phyloP scores from a whole-genome alignment of 1,140 invertebrate species.

The Druon quercuslanigerum region DNA sequence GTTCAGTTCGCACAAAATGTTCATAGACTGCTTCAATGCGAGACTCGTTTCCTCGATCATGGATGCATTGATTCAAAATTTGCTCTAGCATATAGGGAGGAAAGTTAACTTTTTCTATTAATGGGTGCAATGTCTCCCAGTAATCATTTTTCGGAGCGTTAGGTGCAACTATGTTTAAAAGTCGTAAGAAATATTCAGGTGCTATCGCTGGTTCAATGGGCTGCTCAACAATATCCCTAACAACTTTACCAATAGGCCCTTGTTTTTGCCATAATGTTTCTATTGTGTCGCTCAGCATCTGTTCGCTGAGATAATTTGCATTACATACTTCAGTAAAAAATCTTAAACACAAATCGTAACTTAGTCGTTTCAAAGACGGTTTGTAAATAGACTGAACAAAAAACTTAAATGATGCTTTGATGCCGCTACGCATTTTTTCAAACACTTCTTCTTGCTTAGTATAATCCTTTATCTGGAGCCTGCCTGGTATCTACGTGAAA shows the following conservation, averaged over 20 bases:
- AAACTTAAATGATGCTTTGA: neutral
- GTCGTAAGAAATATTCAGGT: neutral
- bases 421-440: neutral
- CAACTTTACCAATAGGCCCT: neutral
- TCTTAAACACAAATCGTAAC: neutral
- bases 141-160: neutral
- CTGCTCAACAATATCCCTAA: neutral
- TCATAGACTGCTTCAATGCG: neutral
- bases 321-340: neutral
- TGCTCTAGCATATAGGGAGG: neutral
- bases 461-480: no score
- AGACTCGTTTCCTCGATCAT: neutral
- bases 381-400: neutral
- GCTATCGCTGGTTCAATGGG: neutral
- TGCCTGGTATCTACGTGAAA: neutral
- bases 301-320: neutral
- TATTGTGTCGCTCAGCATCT: neutral
- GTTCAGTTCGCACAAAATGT: no score
- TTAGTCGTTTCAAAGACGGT: neutral
- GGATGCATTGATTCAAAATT: constrained; percentile 8
- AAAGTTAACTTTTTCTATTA: neutral
- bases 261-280: neutral
- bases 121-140: neutral
- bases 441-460: neutral
- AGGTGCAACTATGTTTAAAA: no score